Percentiles rank a stretch among this genome's conserved stretches.
Conservation (phyloP, 2,113 vertebrate species). For the Aplodontia rufa region DNA sequence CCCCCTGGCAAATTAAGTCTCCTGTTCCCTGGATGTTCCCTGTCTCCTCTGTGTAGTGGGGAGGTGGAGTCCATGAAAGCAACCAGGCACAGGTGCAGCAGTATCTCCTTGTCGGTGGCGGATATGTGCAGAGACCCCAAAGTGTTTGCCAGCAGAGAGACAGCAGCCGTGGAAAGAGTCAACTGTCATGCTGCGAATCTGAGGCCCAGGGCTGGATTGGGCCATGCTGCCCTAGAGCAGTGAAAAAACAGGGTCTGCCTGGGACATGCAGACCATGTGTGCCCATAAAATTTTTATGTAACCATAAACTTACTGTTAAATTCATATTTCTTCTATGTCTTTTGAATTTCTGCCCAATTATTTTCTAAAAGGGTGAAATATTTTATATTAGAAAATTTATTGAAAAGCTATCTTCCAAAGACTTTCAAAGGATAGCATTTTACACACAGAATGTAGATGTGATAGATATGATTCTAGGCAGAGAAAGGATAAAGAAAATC, state of each 20-base stretch:
- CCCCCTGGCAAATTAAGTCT: neutral
- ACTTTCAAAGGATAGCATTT: neutral
- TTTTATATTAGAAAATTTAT: neutral
- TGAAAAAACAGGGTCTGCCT: neutral
- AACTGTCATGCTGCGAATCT: neutral
- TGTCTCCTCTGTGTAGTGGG: neutral
- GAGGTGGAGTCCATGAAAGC: neutral
- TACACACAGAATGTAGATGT: no score
- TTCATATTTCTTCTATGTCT: neutral
- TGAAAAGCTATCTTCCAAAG: neutral
- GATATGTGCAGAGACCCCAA: neutral
- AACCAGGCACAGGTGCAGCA: neutral
- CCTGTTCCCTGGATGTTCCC: neutral
- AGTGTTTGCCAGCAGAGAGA: neutral
- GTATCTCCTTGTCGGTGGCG: neutral
- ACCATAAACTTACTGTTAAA: neutral
- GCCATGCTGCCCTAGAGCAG: neutral
- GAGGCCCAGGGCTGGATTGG: neutral
- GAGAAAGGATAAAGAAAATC: neutral
- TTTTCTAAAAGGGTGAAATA: neutral
- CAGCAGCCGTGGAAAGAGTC: neutral
- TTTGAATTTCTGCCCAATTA: conserved; percentile 1
- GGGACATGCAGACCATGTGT: neutral
- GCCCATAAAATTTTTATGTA: neutral
- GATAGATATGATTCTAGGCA: no score